Base-by-base conservation (phyloP, 2,113 vertebrate species). In the Jaculus jaculus region DNA sequence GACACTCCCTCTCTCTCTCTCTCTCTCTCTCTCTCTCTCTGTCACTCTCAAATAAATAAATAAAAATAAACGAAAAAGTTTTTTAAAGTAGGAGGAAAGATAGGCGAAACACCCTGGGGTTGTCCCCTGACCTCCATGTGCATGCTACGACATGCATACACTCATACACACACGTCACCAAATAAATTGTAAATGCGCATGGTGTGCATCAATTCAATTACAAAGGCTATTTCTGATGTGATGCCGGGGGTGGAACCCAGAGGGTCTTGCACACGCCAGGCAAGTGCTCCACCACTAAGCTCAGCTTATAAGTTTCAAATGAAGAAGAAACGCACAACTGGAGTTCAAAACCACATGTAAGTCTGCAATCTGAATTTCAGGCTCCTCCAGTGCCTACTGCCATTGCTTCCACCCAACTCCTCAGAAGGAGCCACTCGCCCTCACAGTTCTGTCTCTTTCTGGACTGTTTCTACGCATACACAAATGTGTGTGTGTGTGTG, bases 321-420 rank as follows among this genome's bases (percentile, higher is more conserved):
- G 9, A 84, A 87, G 73, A 68, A 60, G 51, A 65, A 74, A 39
- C 16, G 7, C 3, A 3, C 23, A 21, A 74, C 26, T 18, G 3
- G 54, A 5, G 1, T 58, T 51, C 89, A 81, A 58, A 39, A 83
- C 66, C 32, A 12, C 2, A 42, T 61, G n/a, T 11, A 42, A 75
- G 42, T 23, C 1, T 28, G 3, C 42, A 47, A 47, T 47, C 4
- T 5, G 24, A 54, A n/a, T 4, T 5, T 39, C 9, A 13, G 47
- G 18, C 6, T 34, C 24, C 30, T 54, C 16, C 0, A 12, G 6
- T 4, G 12, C 30, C 60, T 32, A 1, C 17, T 1, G 34, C 9
- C 18, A 0, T 0, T 13, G 17, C 12, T 32, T 30, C 32, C 12
- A 6, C 3, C 42, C n/a, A n/a, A 0, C 37, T 34, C 30, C 42